Percentiles rank a stretch among this genome's conserved stretches.
These are phyloP conservation scores for Hystrix brachyura DNA, from an alignment of 2,113 vertebrate genomes.

Conservation along the genomic window DNA sequence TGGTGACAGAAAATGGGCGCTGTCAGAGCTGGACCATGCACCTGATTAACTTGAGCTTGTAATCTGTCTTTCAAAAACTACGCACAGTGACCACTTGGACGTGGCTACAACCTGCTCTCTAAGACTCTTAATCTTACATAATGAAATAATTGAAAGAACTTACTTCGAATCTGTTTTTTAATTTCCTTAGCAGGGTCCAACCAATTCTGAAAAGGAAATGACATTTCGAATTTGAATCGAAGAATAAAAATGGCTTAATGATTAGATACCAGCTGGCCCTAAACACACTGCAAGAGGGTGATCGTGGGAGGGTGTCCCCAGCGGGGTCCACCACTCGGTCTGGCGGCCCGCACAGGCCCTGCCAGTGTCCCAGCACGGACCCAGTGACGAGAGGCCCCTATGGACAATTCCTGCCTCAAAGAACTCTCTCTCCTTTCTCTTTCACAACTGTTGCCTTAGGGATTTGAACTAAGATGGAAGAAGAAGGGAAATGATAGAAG, in stretches of 20 bases:
- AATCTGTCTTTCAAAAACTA: neutral
- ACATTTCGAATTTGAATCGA: constrained; percentile 81
- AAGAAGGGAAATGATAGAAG: neutral
- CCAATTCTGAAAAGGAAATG: constrained; percentile 95
- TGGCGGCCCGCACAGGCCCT: neutral
- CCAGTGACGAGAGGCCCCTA: neutral
- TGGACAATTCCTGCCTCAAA: neutral
- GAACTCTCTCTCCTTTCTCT: neutral
- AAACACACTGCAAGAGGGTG: accelerated
- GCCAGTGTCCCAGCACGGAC: accelerated
- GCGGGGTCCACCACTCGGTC: accelerated
- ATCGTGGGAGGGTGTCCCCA: accelerated
- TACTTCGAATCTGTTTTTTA: constrained; percentile 98
- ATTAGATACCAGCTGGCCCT: neutral
- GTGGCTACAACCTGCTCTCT: neutral
- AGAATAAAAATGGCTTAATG: constrained; percentile 50
- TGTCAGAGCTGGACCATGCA: neutral
- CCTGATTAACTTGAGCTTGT: neutral
- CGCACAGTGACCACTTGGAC: neutral
- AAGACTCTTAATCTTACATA: neutral
- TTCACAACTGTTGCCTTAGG: neutral
- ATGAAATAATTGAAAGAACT: constrained; percentile 82
- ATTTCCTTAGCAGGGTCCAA: constrained; percentile 97
- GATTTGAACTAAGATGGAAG: neutral
- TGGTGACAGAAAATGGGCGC: neutral